Evolutionary conservation across 2,113 vertebrate genomes (phyloP), one percentile per base, ranked within the genome.

Genomic region (Ceyx margarethae): DNA sequence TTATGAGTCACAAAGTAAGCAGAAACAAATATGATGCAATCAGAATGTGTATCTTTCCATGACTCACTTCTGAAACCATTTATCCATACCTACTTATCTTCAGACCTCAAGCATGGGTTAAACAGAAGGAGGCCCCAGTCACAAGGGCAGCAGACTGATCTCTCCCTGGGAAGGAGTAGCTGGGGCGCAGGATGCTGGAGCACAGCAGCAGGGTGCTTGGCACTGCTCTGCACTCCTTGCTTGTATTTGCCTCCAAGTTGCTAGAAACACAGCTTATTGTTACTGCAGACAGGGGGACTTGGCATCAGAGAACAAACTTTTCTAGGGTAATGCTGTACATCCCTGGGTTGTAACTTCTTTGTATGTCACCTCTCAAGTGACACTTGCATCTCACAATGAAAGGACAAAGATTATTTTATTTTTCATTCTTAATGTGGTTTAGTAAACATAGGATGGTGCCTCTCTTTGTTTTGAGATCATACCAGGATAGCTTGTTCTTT

Each of bases 1-100:
- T 66, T 85, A 75, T 73, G 92, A 93, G 62, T 93, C 95, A 93
- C 37, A 75, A 93, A 81, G 20, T 54, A 88, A 94, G 84, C 58
- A 93, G 80, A 84, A 93, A 75, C 73, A 90, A 88, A 72, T 65
- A 35, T 69, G 69, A 87, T 76, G 77, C 40, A 91, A 87, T 81
- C 77, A 89, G 19, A 42, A 61, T 26, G 37, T 81, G 31, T 19
- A 90, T 35, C 54, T 93, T 90, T 76, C 88, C 57, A 53, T 54
- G 9, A 81, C 35, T 80, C 73, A 48, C 15, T 60, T 94, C 62
- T 66, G 25, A 62, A 76, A 91, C 69, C 29, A 45, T 69, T 81
- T 85, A 14, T 82, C 75, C 6, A 23, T 76, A 33, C 7, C 2
- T 17, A 22, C 43, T 51, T 81, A 15, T 81, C 42, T 79, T 58